phyloP scores from a whole-genome alignment of 1,140 invertebrate species.

The Lepidostoma basale region DNA sequence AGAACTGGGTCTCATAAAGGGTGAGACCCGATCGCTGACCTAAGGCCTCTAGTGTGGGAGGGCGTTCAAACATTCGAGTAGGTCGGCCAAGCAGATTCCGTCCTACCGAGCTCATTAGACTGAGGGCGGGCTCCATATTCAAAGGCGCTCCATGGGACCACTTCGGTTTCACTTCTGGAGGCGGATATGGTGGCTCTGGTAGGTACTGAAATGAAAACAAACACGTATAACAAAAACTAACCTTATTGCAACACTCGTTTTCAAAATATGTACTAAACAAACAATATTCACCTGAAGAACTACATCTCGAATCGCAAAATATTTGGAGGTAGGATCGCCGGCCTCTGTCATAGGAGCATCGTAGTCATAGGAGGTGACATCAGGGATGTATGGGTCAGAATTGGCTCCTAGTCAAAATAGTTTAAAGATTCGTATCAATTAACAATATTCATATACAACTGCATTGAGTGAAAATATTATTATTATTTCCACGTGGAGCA shows the following conservation, averaged over 20 bases:
- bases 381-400: neutral
- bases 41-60: conserved; percentile 55
- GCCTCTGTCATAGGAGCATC: neutral
- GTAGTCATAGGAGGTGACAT: neutral
- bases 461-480: too few species aligned
- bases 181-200: too few species aligned
- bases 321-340: neutral
- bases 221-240: too few species aligned
- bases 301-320: too few species aligned
- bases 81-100: conserved; percentile 50
- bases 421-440: too few species aligned
- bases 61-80: conserved; percentile 51
- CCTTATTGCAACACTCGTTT: conserved; percentile 65
- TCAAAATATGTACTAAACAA: too few species aligned
- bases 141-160: conserved; percentile 51
- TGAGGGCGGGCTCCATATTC: conserved; percentile 44
- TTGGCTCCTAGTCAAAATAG: too few species aligned
- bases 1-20: conserved; percentile 72
- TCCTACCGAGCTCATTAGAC: conserved; percentile 49
- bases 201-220: too few species aligned
- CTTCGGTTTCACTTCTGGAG: conserved; percentile 49
- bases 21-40: conserved; percentile 69
- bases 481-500: too few species aligned
- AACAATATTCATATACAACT: too few species aligned
- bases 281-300: too few species aligned